phyloP scores from a whole-genome alignment of 2,888 invertebrate genomes.

The Galerucella calmariensis region DNA sequence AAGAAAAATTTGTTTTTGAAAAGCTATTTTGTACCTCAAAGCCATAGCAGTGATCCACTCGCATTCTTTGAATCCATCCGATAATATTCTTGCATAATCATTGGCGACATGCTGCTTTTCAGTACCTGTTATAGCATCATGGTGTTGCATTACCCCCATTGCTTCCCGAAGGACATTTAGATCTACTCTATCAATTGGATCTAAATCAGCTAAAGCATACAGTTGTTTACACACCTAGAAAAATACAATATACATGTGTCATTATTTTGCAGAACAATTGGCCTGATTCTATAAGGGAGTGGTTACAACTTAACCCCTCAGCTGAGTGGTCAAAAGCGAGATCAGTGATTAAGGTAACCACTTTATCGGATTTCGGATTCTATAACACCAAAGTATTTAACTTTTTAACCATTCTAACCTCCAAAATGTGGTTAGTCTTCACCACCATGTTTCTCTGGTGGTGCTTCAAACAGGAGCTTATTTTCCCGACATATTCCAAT shows the following conservation, averaged over 20 bases:
- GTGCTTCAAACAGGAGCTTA: no score
- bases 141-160: conserved; percentile 91
- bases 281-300: no score
- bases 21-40: conserved; percentile 66
- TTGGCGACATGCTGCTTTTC: conserved; percentile 87
- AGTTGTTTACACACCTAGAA: conserved; percentile 79
- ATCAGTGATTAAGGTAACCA: no score
- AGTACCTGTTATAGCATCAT: conserved; percentile 90
- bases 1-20: neutral
- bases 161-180: conserved; percentile 76
- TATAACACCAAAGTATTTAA: no score
- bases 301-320: no score
- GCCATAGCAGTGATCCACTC: conserved; percentile 68
- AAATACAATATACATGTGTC: neutral
- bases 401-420: no score
- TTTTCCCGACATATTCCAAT: no score
- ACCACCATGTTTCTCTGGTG: no score
- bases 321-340: no score
- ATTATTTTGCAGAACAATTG: no score
- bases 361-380: no score
- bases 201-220: conserved; percentile 70
- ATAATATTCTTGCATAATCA: conserved; percentile 86
- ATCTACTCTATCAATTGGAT: conserved; percentile 68
- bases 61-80: conserved; percentile 74
- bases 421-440: no score